These are phyloP conservation scores for Prosopocoilus inquinatus DNA, from an alignment of 2,888 invertebrate species.

Conservation along the genomic window DNA sequence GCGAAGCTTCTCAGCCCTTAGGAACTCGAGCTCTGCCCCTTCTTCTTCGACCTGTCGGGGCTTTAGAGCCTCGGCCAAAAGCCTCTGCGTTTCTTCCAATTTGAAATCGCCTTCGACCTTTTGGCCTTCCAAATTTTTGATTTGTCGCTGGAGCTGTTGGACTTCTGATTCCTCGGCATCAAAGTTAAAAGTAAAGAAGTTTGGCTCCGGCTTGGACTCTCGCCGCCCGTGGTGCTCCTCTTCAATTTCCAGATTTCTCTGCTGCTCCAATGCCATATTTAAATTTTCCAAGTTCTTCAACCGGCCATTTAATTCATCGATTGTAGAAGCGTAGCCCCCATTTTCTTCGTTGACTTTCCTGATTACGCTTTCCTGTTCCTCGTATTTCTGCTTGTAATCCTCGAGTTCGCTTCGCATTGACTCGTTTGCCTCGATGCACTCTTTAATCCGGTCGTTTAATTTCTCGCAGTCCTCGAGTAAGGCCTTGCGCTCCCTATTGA, in stretches of 20 bases:
- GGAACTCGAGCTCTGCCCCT: constrained; percentile 20
- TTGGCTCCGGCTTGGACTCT: too few relatives aligned
- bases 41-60: constrained; percentile 23
- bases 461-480: constrained; percentile 45
- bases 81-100: constrained; percentile 36
- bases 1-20: constrained; percentile 6
- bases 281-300: constrained; percentile 12
- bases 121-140: constrained; percentile 3
- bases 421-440: constrained; percentile 29
- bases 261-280: background rate
- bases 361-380: constrained; percentile 21
- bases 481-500: constrained; percentile 43
- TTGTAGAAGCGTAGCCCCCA: constrained; percentile 16
- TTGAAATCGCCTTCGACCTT: constrained; percentile 1
- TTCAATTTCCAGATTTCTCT: background rate
- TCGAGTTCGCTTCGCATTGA: constrained; percentile 28
- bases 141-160: constrained; percentile 1
- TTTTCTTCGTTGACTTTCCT: constrained; percentile 24
- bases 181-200: too few relatives aligned
- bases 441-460: constrained; percentile 49
- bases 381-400: constrained; percentile 27
- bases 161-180: too few relatives aligned
- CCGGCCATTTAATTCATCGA: constrained; percentile 12
- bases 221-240: too few relatives aligned
- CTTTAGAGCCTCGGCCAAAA: constrained; percentile 23